phyloP scores from a whole-genome alignment of 2,113 vertebrate genomes.

The Nothobranchius kuhntae region DNA sequence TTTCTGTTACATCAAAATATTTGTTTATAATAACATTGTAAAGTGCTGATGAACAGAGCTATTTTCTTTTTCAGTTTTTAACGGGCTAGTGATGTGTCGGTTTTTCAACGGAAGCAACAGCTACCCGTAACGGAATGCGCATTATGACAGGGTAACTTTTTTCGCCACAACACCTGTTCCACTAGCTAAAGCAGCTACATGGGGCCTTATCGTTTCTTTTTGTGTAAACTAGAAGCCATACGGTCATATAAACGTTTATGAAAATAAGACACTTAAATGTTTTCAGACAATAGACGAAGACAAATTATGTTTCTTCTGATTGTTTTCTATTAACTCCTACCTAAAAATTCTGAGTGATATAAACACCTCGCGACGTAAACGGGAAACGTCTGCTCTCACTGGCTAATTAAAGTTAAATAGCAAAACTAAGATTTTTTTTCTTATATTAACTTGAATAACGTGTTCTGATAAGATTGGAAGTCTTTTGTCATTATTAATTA shows the following conservation, averaged over 20 bases:
- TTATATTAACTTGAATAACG: too few species aligned
- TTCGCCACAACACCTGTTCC: background rate
- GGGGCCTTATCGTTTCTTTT: slow-evolving; percentile 22
- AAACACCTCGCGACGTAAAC: background rate
- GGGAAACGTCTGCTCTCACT: background rate
- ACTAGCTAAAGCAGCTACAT: slow-evolving; percentile 23
- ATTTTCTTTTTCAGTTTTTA: too few species aligned
- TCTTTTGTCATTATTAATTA: too few species aligned
- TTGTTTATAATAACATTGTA: too few species aligned
- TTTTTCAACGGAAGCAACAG: background rate
- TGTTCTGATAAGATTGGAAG: too few species aligned
- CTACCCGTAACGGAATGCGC: background rate
- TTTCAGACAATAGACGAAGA: background rate
- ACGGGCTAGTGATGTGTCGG: too few species aligned
- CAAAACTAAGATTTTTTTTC: too few species aligned
- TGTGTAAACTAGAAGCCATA: background rate
- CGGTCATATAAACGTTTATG: background rate
- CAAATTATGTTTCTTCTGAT: background rate
- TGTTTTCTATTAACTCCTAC: background rate
- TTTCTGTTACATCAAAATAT: too few species aligned
- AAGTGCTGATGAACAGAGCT: too few species aligned
- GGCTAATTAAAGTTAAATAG: too few species aligned
- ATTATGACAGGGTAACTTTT: background rate
- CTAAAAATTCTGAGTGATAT: background rate
- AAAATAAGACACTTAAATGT: background rate